Evolutionary conservation across 2,797 vertebrate species (phyloP), one percentile per base, ranked within the genome.

Genomic region (Malacoraja senta): DNA sequence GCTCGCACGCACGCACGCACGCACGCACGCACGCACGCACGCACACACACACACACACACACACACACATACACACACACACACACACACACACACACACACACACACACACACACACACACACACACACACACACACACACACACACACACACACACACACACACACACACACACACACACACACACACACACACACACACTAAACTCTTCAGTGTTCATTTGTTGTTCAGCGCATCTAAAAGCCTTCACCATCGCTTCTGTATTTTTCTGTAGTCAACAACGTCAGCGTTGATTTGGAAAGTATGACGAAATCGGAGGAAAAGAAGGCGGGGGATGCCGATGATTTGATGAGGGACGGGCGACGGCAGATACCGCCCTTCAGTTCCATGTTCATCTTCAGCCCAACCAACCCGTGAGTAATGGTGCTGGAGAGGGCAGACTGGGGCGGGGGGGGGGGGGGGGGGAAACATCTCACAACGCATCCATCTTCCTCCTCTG

Each of bases 301-400:
- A 93, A 97, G 96, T 0, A 94, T 95, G 93, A 95, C 96, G n/a
- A 98, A 98, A 96, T 95, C 95, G 0, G 98, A 98, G 93, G 98
- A 98, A 95, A 99, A 98, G 97, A 99, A 98, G 95, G 98, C 97
- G 0, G 95, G 96, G 0, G 97, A 97, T n/a, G 94, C 94, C 0
- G 96, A 96, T 0, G 98, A 97, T 9, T 93, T 96, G 29, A 95
- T 94, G 0, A 96, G 96, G 93, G 97, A 95, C 0, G 96, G 97
- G 38, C 97, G 98, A 53, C 98, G 97, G 32, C 98, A 98, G 65
- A 98, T 99, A 94, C 96, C 99, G 93, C 98, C 98, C 1, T 98
- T 99, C 95, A 99, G 98, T 44, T 99, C 98, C 94, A 98, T 99
- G 98, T 99, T 99, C 94, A 96, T 99, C 94, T 97, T 99, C 79